Base-by-base conservation (phyloP, 2,888 invertebrate species). In the Oligia latruncula region DNA sequence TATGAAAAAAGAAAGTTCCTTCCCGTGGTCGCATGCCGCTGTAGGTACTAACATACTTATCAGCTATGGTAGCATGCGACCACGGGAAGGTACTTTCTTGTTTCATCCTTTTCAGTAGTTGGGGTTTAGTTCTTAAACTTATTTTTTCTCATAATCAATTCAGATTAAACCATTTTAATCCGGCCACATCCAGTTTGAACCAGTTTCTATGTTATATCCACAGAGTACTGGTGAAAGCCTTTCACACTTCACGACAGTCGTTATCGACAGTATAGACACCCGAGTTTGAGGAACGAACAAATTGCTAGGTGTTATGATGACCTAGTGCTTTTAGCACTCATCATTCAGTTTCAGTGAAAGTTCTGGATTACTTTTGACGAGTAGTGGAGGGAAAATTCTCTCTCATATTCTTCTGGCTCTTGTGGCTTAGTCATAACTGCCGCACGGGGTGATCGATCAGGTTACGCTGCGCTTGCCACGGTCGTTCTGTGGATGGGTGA, bases 231-330 rank as follows among this genome's bases (percentile, higher is more conserved):
- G 85, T 84, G 85, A 73, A 80, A 77, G 52, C 62, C 71, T 74
- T 73, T 81, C 77, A 73, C 81, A 74, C 77, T 77, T 73, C 62
- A 62, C 62, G 66, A 62, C 15, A 72, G 40, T 73, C 85, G n/a
- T 81, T 84, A 74, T 67, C 73, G 81, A 58, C 49, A 52, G 64
- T 20, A 74, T 84, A 77, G 72, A 70, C 46, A 73, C 52, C 65
- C 15, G 43, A 67, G 40, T 75, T 72, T 76, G 40, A 68, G n/a
- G 29, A n/a, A 55, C 52, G 72, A 76, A 70, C 70, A 64, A 83
- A 83, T 70, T 72, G 71, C 81, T 73, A 8, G 43, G 66, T 64
- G 67, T 74, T 77, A 85, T 84, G 85, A 52, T 77, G 43, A 29
- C 81, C 77, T 85, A 64, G 77, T 85, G 77, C 60, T 84, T 80